These are phyloP conservation scores for Mythimna loreyi DNA, from an alignment of 2,888 invertebrate genomes.

Conservation along the genomic window DNA sequence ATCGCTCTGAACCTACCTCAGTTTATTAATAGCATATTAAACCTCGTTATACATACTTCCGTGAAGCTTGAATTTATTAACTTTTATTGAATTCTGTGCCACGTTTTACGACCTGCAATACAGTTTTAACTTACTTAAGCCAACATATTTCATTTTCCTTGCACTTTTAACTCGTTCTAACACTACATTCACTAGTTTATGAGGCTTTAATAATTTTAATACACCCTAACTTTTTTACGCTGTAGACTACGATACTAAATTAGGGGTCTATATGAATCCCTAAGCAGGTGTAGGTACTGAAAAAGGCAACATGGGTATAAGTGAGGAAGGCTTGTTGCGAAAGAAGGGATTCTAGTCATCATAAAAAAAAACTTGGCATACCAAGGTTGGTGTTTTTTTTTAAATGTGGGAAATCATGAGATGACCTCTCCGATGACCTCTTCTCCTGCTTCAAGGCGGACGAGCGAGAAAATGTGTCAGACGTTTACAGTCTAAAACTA, in stretches of 20 bases:
- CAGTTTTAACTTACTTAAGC: background rate
- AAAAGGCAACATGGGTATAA: no score
- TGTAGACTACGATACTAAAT: conserved; percentile 16
- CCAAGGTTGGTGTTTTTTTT: no score
- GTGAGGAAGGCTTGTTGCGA: background rate
- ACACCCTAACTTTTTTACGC: background rate
- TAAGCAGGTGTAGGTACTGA: conserved; percentile 7
- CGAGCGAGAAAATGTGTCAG: no score
- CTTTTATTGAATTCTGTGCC: background rate
- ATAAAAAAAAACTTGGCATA: no score
- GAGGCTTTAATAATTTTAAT: conserved; percentile 20
- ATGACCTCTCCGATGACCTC: no score
- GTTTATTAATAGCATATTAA: background rate
- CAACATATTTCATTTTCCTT: background rate
- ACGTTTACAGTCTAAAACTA: no score
- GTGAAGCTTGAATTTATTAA: background rate
- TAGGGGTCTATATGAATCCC: conserved; percentile 24
- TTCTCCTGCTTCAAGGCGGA: no score
- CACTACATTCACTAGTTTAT: conserved; percentile 5
- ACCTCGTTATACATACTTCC: background rate
- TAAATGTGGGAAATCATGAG: no score
- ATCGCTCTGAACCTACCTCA: background rate
- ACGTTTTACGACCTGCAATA: background rate
- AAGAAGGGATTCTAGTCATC: background rate
- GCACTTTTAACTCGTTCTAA: background rate